These are phyloP conservation scores for Eulithis testata DNA, from an alignment of 2,888 invertebrate genomes.

Conservation along the genomic window DNA sequence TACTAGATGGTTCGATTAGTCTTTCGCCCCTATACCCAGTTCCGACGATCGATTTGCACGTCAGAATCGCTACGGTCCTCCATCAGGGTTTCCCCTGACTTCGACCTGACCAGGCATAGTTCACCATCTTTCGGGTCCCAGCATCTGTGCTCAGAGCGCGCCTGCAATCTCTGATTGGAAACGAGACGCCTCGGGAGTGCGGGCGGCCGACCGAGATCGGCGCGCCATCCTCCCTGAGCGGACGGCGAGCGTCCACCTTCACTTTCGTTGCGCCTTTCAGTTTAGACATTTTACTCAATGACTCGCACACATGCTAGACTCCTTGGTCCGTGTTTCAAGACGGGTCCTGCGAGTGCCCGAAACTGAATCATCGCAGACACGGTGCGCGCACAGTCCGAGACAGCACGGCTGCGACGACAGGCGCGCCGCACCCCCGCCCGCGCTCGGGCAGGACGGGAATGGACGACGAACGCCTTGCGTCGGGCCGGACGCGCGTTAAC, in stretches of 20 bases:
- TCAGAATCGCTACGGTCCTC: constrained; percentile 90
- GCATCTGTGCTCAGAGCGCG: constrained; percentile 87
- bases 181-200: constrained; percentile 85
- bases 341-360: no score
- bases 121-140: constrained; percentile 84
- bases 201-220: constrained; percentile 64
- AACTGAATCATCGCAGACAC: no score
- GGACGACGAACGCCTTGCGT: no score
- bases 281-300: no score
- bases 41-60: constrained; percentile 92
- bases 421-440: no score
- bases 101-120: constrained; percentile 89
- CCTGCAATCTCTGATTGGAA: constrained; percentile 69
- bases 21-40: constrained; percentile 89
- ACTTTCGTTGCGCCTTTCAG: no score
- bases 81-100: constrained; percentile 89
- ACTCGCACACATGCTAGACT: no score
- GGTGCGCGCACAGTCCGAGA: no score
- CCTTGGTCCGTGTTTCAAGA: no score
- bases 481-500: no score
- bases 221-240: constrained; percentile 74
- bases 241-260: constrained; percentile 33
- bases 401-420: no score
- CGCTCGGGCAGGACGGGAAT: no score
- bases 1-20: constrained; percentile 91